Evolutionary conservation across 2,113 vertebrate species (phyloP), one percentile per base, ranked within the genome.

Genomic region (Daboia siamensis): DNA sequence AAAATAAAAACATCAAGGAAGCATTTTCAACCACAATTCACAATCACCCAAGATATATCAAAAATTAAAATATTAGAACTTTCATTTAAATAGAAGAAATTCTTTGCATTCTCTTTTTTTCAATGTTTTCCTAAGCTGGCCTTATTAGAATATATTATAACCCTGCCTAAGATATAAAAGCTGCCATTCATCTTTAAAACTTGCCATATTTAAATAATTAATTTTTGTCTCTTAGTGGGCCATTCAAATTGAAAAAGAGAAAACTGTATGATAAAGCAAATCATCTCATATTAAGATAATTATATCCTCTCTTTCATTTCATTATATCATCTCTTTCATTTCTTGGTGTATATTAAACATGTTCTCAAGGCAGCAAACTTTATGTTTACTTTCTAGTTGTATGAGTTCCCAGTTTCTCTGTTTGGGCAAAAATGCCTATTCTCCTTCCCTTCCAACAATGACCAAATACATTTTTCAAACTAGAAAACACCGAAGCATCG

Each of bases 171-270:
- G 95, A 96, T 95, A 96, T 91, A 96, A 94, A 96, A 96, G 96
- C 95, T 93, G 93, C 95, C 96, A 96, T 97, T 97, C 96, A 97
- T 96, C 96, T 97, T 97, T 96, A 97, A 97, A 97, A 94, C 94
- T 97, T 96, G 96, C 95, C 96, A 96, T 96, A 93, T 96, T 97
- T 96, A 96, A 97, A 96, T 96, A 96, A 96, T 96, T 96, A 97
- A 96, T 97, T 94, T 93, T 88, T 96, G 96, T 95, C 95, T 96
- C 95, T 95, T 94, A 95, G 93, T 94, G 94, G 96, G 96, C 95
- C 94, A 96, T 92, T 96, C 96, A 95, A 94, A 96, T 96, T 94
- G 94, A 96, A 96, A 96, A 39, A 55, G 94, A 92, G 91, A 87
- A 93, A 93, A 96, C 56, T 95, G 85, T 96, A 95, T 96, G 96